Evolutionary conservation across 1,140 invertebrate genomes (phyloP).

Genomic region (Drosophila ficusphila): DNA sequence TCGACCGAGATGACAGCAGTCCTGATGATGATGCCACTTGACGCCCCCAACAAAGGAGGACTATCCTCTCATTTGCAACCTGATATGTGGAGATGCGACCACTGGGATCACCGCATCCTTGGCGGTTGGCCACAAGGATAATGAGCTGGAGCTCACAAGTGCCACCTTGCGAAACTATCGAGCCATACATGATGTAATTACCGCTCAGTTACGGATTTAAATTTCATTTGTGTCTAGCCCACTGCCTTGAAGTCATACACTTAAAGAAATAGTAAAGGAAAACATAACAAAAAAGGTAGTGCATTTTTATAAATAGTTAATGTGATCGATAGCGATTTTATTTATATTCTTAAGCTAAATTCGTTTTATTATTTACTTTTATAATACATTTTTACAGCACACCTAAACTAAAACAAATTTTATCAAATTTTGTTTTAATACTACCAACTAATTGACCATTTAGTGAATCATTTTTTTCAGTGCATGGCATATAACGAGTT

Average conservation of each 20-base stretch:
- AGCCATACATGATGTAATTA: constrained; percentile 45
- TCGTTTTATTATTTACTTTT: too few species aligned
- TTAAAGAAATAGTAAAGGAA: not conserved
- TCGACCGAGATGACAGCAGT: not conserved
- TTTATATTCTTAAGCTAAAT: too few species aligned
- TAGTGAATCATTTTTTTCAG: not conserved
- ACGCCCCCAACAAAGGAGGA: constrained; percentile 1
- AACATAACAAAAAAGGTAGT: too few species aligned
- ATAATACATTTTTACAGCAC: too few species aligned
- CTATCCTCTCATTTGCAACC: constrained; percentile 39
- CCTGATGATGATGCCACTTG: constrained; percentile 6
- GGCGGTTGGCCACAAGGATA: constrained; percentile 29
- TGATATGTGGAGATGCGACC: constrained; percentile 16
- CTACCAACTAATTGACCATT: too few species aligned
- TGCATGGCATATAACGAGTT: constrained; percentile 35
- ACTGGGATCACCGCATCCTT: constrained; percentile 21
- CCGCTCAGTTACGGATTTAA: constrained; percentile 26
- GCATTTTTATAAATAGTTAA: too few species aligned
- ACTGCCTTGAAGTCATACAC: not conserved
- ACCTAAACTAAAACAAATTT: too few species aligned
- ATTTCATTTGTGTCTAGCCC: constrained; percentile 20
- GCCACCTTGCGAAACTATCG: constrained; percentile 16
- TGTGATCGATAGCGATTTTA: too few species aligned
- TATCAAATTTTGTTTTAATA: too few species aligned
- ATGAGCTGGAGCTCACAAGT: constrained; percentile 19